Base-by-base conservation (phyloP, 2,888 invertebrate species). In the Biston stratarius region DNA sequence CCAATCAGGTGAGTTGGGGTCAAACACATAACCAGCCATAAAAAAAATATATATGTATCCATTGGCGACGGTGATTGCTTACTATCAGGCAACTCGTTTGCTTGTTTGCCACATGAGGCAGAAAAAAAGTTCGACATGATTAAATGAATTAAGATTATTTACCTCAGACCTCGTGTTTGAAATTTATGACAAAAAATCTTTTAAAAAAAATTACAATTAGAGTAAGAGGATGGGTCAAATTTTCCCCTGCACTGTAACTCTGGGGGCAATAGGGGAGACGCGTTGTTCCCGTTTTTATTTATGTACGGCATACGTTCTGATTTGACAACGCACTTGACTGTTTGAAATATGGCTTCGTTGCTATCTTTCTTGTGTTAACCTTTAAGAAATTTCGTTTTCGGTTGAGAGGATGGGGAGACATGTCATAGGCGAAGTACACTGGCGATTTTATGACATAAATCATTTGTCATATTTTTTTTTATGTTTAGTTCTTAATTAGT, bases 271-370 rank as follows among this genome's bases (percentile, higher is more conserved):
- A 69, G 67, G 74, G 68, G 73, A 69, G 72, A 73, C 56, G 67
- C 65, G 69, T 82, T 79, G 78, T 82, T 80, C 82, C 76, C 78
- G 74, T 78, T 72, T 76, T 80, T 82, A 82, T 87, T 85, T 85
- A 85, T 86, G 85, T 79, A 76, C 78, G 77, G 75, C 81, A 78
- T 83, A 82, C 79, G 83, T 79, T 77, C 78, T 82, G 85, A 86
- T 87, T 86, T 85, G 84, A 86, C 86, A 84, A 82, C 82, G 71
- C 77, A 72, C 77, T 73, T 73, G 74, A 72, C 71, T 70, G 57
- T 74, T 76, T 79, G 83, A 83, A 77, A 79, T 83, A 83, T 82
- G 73, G 75, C 72, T 66, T 67, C 69, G 70, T 71, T 56, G 61
- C 52, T 69, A 73, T 71, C 66, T 73, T 69, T 64, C 67, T 63